Percentiles rank a stretch among this genome's conserved stretches.
phyloP scores from a whole-genome alignment of 2,797 vertebrate species.

The Cercopithecus petaurista region DNA sequence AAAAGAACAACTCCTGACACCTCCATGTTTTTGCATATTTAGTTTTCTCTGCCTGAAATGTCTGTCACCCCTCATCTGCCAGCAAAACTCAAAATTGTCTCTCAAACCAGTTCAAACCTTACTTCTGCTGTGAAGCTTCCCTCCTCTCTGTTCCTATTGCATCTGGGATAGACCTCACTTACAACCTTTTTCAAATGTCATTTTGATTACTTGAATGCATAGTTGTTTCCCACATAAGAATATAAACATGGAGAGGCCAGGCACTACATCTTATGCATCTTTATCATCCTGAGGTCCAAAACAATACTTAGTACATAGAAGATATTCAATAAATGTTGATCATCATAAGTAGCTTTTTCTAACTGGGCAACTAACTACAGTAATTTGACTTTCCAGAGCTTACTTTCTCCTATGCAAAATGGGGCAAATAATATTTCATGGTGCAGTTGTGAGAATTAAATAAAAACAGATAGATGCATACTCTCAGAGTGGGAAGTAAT shows the following conservation, averaged over 20 bases:
- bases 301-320: not conserved
- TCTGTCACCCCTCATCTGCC: not conserved
- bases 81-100: not conserved
- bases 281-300: not conserved
- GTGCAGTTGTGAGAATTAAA: not conserved
- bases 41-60: not conserved
- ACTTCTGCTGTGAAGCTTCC: not conserved
- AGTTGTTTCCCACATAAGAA: not conserved
- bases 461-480: not conserved
- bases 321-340: not conserved
- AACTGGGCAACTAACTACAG: not conserved
- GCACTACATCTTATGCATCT: not conserved
- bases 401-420: not conserved
- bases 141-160: not conserved
- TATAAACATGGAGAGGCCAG: not conserved
- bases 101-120: not conserved
- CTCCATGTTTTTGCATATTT: not conserved
- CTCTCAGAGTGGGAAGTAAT: not conserved
- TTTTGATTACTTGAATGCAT: not conserved
- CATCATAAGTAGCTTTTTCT: not conserved
- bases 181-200: not conserved
- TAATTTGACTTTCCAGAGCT: not conserved
- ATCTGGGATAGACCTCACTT: not conserved
- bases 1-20: not conserved
- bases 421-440: not conserved